Conservation (phyloP, 2,113 vertebrate species). For the Colius striatus region DNA sequence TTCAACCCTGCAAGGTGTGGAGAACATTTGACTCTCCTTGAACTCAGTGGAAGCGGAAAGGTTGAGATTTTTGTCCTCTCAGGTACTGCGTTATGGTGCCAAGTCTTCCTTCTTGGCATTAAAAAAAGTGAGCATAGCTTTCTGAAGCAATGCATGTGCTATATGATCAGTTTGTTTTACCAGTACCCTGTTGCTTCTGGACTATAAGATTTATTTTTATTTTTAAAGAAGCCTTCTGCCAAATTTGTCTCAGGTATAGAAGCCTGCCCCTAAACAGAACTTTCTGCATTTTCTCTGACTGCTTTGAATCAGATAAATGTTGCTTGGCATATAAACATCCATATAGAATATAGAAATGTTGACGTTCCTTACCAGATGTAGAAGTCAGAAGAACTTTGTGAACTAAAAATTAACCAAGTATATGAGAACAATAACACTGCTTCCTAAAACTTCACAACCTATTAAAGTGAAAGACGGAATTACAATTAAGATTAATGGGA, state of each 20-base stretch:
- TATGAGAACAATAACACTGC: slow-evolving; percentile 30
- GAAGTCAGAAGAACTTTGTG: slow-evolving; percentile 31
- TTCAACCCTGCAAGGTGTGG: background rate
- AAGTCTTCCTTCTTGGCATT: background rate
- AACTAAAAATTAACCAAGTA: slow-evolving; percentile 40
- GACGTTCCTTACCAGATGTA: slow-evolving; percentile 40
- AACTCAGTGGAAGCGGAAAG: slow-evolving; percentile 2
- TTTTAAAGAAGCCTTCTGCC: slow-evolving; percentile 9
- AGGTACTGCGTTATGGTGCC: background rate
- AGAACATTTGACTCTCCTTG: background rate
- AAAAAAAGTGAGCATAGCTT: background rate
- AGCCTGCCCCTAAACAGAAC: slow-evolving; percentile 16
- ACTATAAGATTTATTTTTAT: background rate
- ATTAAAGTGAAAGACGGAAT: slow-evolving; percentile 32
- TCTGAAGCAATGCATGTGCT: background rate
- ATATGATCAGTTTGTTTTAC: background rate
- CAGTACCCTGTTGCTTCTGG: background rate
- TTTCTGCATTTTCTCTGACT: background rate
- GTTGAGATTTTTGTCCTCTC: slow-evolving; percentile 2
- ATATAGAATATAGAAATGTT: slow-evolving; percentile 10
- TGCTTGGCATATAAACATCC: background rate
- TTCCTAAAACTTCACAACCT: slow-evolving; percentile 35
- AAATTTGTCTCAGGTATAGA: slow-evolving; percentile 22
- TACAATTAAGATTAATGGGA: slow-evolving; percentile 58
- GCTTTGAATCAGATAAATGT: background rate